Percentiles rank a stretch among this genome's conserved stretches.
Evolutionary conservation across 2,797 vertebrate species (phyloP).

Genomic region (Cirrhinus molitorella): DNA sequence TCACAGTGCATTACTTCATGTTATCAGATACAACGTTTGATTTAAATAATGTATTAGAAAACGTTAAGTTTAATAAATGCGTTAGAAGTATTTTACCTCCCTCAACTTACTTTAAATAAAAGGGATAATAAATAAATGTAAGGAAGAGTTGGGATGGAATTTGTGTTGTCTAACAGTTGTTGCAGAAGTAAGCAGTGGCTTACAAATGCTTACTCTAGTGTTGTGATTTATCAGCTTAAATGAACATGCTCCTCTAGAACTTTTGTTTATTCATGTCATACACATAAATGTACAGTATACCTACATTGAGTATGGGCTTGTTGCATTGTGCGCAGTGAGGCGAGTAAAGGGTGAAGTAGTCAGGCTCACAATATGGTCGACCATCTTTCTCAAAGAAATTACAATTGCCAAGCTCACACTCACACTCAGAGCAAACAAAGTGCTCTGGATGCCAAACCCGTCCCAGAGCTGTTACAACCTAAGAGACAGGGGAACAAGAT

Average conservation of each 20-base stretch:
- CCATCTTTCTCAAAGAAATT: constrained; percentile 95
- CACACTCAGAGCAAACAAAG: constrained; percentile 89
- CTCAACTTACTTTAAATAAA: background rate
- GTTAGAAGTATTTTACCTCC: no score
- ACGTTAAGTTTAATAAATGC: no score
- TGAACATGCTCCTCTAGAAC: background rate
- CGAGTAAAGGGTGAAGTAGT: constrained; percentile 92
- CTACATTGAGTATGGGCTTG: constrained; percentile 91
- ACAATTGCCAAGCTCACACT: constrained; percentile 86
- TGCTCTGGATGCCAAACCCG: constrained; percentile 93
- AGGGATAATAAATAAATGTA: background rate
- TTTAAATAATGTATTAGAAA: no score
- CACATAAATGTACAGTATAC: constrained; percentile 34
- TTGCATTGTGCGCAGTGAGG: constrained; percentile 90
- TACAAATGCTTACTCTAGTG: background rate
- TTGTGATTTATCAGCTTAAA: background rate
- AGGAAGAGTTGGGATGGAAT: background rate
- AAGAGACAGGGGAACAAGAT: background rate
- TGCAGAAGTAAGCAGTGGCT: background rate
- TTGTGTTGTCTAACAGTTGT: background rate
- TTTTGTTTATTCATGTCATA: background rate
- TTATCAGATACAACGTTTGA: no score
- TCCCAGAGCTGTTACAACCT: constrained; percentile 93
- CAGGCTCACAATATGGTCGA: constrained; percentile 89
- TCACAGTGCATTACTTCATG: no score